Evolutionary conservation across 2,113 vertebrate species (phyloP), one percentile per base, ranked within the genome.

Genomic region (Oncorhynchus clarkii): DNA sequence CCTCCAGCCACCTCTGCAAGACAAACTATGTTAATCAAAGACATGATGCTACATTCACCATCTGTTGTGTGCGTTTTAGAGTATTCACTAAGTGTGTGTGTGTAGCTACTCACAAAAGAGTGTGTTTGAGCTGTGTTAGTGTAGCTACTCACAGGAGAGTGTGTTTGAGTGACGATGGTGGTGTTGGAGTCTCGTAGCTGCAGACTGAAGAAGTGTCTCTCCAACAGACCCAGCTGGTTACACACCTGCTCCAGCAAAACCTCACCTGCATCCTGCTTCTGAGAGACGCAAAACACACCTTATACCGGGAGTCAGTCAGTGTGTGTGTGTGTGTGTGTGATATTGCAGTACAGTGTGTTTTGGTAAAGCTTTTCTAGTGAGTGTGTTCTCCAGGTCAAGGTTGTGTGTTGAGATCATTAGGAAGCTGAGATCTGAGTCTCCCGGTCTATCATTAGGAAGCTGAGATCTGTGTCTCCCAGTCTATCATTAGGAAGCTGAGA

Each of bases 191-290:
- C 95, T 71, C 91, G 92, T 82, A 96, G 94, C 89, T 98, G 97
- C 84, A 99, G 94, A 87, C 95, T 95, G 89, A 99, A 99, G 88
- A 96, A 97, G 71, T 97, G 96, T 82, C 91, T 95, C 75, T 99
- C 97, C 0, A 92, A 93, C 81, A 99, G 92, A 70, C 93, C 93
- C 91, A 99, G 74, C 85, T 96, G 95, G 88, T 91, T 91, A 67
- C 90, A 96, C 3, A 92, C 95, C 92, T 95, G 90, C 76, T 99
- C 96, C 94, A 99, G 92, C 74, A 99, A 93, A 77, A 95, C 92
- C 77, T 94, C 94, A 59, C 97, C 97, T 82, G 94, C 94, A 87
- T 98, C 97, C 88, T 99, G 96, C 91, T 97, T 99, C 97, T 99
- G 91, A 88, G 75, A 85, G 27, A 79, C 81, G 27, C 0, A 79